Evolutionary conservation across 2,888 invertebrate genomes (phyloP), one percentile per base, ranked within the genome.

Genomic region (Agrochola lychnidis): DNA sequence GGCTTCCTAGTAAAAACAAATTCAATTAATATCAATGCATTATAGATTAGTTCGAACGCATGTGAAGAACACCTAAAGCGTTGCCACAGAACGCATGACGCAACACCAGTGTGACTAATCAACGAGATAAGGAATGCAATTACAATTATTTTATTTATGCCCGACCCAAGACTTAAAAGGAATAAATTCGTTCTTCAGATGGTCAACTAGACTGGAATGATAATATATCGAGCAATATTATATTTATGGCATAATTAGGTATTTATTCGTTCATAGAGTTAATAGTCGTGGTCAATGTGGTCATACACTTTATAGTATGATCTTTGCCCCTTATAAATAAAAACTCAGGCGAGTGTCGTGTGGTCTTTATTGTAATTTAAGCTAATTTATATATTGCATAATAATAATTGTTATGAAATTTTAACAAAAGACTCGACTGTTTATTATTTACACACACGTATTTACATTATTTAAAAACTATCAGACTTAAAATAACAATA

Each of bases 51-150:
- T 74, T 82, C 22, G 45, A 74, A 82, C 69, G 73, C 73, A 48
- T 74, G 72, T 79, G 76, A 77, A 81, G 81, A 83, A 73, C 86
- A 87, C 85, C 85, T 85, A 87, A 88, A 78, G 68, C 76, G 71
- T 79, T 83, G 78, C 80, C 85, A 77, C 88, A 84, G 70, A 76
- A 77, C 40, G 88, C 87, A 92, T 95, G 95, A 95, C 94, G 95
- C 92, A 95, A 94, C 88, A 16, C 81, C 48, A 85, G 78, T 89
- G 88, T 96, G 96, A 96, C 95, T 95, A 96, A 96, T 95, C 94
- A 91, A 94, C 90, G 90, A 95, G 95, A 96, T 96, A 96, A 95
- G 93, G 92, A 93, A 94, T 93, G 93, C 93, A 94, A 95, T 95
- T 94, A 95, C 90, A 93, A 94, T 94, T 92, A 95, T 94, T 93